phyloP scores from a whole-genome alignment of 2,113 vertebrate species.

The Gobius niger region DNA sequence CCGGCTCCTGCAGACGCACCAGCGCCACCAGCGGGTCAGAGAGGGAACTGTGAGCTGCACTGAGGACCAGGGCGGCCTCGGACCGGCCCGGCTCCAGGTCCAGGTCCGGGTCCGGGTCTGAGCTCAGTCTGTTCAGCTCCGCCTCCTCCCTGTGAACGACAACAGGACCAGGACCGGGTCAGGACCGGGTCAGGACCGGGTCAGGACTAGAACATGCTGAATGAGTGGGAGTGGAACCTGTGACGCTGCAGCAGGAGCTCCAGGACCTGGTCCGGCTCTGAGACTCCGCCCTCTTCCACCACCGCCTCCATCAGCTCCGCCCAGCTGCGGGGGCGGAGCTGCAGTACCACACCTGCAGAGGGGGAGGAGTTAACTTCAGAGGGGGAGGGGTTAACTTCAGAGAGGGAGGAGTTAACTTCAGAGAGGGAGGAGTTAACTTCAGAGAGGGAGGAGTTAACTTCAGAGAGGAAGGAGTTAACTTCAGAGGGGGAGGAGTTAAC shows the following conservation, averaged over 20 bases:
- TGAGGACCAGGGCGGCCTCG: neutral
- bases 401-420: too few relatives aligned
- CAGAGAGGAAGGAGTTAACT: neutral
- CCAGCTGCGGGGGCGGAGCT: neutral
- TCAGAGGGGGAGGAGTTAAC: neutral
- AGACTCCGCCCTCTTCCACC: neutral
- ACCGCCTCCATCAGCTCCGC: neutral
- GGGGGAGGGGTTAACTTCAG: neutral
- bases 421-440: too few relatives aligned
- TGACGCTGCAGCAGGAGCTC: neutral
- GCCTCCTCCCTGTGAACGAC: too few relatives aligned
- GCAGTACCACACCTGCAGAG: neutral
- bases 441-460: too few relatives aligned
- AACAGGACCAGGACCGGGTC: too few relatives aligned
- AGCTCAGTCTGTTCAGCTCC: too few relatives aligned
- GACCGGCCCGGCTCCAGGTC: too few relatives aligned
- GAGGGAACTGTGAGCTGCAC: neutral
- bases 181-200: too few relatives aligned
- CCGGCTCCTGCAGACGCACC: conserved; percentile 87
- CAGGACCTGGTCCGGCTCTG: neutral
- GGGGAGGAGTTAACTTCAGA: neutral
- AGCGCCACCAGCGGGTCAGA: conserved; percentile 86
- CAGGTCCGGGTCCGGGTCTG: too few relatives aligned
- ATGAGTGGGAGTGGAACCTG: neutral
- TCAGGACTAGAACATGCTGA: too few relatives aligned